Percentiles rank a stretch among this genome's conserved stretches.
Conservation (phyloP, 1,140 invertebrate species). For the Cecropterus lyciades region DNA sequence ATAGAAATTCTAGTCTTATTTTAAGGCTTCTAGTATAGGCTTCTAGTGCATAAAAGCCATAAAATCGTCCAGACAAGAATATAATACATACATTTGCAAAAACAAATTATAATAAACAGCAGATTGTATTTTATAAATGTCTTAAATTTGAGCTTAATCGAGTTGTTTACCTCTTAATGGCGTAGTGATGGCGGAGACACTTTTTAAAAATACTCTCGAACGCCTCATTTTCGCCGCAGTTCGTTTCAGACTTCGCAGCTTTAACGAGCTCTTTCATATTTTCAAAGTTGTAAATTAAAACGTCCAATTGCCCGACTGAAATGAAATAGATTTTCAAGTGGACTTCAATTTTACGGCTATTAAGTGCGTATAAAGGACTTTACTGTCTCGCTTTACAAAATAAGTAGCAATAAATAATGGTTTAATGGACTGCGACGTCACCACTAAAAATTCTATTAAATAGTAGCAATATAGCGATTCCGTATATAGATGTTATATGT, state of each 20-base stretch:
- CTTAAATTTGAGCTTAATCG: constrained; percentile 24
- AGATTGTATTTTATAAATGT: constrained; percentile 2
- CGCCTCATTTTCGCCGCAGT: constrained; percentile 46
- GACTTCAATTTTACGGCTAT: constrained; percentile 14
- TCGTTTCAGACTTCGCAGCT: constrained; percentile 36
- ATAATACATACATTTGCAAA: no score
- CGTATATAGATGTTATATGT: no score
- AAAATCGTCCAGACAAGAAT: no score
- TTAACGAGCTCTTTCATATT: constrained; percentile 52
- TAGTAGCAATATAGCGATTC: no score
- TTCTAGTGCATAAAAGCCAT: no score
- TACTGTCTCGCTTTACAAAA: no score
- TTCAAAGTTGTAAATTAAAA: constrained; percentile 57
- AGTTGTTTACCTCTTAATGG: constrained; percentile 50
- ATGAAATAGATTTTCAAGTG: constrained; percentile 38
- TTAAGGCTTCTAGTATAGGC: no score
- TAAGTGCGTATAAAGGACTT: background rate
- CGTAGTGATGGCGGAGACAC: constrained; percentile 47
- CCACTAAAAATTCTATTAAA: no score
- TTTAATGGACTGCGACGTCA: no score
- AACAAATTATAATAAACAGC: no score
- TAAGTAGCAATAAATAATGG: no score
- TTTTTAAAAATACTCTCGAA: constrained; percentile 47
- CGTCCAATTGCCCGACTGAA: constrained; percentile 57
- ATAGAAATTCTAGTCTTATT: no score